These are phyloP conservation scores for Aspidapion aeneum DNA, from an alignment of 2,888 invertebrate species.

Conservation along the genomic window DNA sequence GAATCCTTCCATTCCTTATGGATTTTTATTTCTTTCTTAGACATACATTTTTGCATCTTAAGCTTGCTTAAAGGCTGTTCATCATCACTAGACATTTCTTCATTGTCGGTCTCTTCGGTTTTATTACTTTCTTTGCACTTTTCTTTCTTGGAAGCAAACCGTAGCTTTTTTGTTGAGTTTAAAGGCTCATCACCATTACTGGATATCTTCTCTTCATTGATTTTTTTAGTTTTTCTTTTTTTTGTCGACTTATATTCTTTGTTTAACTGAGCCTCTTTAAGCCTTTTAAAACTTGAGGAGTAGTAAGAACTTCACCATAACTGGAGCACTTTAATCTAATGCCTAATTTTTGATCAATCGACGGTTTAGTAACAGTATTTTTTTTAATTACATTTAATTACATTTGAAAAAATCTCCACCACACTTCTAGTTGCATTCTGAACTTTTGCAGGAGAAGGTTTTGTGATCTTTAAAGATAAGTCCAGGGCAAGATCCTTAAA, in stretches of 20 bases:
- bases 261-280: neutral
- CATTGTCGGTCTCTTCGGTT: too few species aligned
- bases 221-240: neutral
- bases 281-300: neutral
- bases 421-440: neutral
- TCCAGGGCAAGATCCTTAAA: neutral
- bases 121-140: neutral
- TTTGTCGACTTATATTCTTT: neutral
- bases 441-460: neutral
- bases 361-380: too few species aligned
- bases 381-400: neutral
- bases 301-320: neutral
- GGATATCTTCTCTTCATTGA: neutral
- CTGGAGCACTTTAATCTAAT: neutral
- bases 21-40: neutral
- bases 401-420: neutral
- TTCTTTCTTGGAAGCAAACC: too few species aligned
- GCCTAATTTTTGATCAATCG: neutral
- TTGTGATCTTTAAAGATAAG: neutral
- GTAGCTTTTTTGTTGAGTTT: too few species aligned
- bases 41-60: neutral
- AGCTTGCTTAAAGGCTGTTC: neutral
- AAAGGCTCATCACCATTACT: too few species aligned
- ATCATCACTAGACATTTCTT: too few species aligned
- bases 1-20: neutral